Evolutionary conservation across 1,140 invertebrate species (phyloP).

Genomic region (Brachystomella parvula): DNA sequence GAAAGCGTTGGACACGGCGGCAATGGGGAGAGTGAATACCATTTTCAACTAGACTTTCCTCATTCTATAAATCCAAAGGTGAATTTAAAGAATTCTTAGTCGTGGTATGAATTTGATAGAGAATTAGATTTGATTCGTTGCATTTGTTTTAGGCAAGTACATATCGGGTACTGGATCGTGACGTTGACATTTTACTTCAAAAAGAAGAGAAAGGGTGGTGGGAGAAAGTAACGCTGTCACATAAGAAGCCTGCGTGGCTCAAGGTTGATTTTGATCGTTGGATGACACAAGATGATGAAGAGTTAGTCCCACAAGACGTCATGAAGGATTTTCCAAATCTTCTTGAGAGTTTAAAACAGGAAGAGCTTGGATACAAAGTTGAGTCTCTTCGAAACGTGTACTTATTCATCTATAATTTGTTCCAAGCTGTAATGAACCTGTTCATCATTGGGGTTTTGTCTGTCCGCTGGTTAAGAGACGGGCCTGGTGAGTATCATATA

Average conservation of each 20-base stretch:
- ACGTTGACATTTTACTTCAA: slow-evolving; percentile 65
- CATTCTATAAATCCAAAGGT: slow-evolving; percentile 60
- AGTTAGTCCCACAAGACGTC: slow-evolving; percentile 54
- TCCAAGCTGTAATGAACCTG: slow-evolving; percentile 78
- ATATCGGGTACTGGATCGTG: slow-evolving; percentile 60
- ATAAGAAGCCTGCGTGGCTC: slow-evolving; percentile 77
- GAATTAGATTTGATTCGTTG: background rate
- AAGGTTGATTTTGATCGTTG: slow-evolving; percentile 84
- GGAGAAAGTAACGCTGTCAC: slow-evolving; percentile 67
- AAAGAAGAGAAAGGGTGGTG: slow-evolving; percentile 67
- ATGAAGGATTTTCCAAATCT: slow-evolving; percentile 62
- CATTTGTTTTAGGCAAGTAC: slow-evolving; percentile 43
- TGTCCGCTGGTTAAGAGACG: slow-evolving; percentile 65
- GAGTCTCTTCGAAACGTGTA: slow-evolving; percentile 77
- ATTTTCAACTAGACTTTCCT: slow-evolving; percentile 64
- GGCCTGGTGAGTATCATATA: slow-evolving; percentile 50
- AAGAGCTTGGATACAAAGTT: slow-evolving; percentile 70
- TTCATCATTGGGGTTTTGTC: slow-evolving; percentile 68
- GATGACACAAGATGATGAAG: slow-evolving; percentile 60
- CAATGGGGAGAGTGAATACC: slow-evolving; percentile 49
- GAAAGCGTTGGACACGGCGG: slow-evolving; percentile 42
- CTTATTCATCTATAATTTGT: slow-evolving; percentile 79
- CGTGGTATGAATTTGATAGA: background rate
- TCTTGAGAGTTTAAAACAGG: slow-evolving; percentile 64
- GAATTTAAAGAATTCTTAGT: slow-evolving; percentile 36